Evolutionary conservation across 1,140 invertebrate genomes (phyloP), one percentile per base, ranked within the genome.

Genomic region (Cephus cinctus): DNA sequence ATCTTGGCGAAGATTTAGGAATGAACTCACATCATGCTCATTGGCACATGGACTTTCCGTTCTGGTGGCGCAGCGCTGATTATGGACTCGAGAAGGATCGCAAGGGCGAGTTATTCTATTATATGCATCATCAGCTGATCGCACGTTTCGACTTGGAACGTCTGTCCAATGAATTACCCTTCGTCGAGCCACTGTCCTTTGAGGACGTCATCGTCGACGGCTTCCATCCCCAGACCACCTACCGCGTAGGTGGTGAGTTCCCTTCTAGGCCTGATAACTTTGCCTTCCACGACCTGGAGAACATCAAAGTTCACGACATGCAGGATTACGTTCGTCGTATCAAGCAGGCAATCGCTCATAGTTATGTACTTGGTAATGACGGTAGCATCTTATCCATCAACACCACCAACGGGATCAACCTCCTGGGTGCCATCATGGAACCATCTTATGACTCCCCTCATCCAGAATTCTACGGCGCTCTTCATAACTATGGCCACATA

Each of bases 341-440:
- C 21, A 56, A 59, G 15, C 57, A 65, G 38, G 54, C 64, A 18
- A 71, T 71, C 32, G 56, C 61, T 43, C 55, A 56, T 4, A 12
- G 27, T 12, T 30, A 11, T 3, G 27, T 30, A 11, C 12, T 54
- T 38, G 56, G 4, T 61, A 71, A 31, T 34, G 16, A 21, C 41
- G 54, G 32, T 66, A 57, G 22, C 69, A 71, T 39, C 65, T 65
- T 12, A 52, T 45, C 46, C 52, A 52, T 32, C 69, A 72, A 38
- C 69, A 71, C 39, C 55, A 50, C 27, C 62, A 61, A 15, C 64
- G 67, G 45, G 39, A 86, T 86, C 32, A 83, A 88, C 54, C 79
- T 80, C 4, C 66, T 87, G 19, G 85, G 84, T 35, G 81, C 86
- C 58, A 76, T 86, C 51, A 51, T 87, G 3, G 85, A 87, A 63